A percentile compares a stretch with the other conserved stretches of the same genome.
These are phyloP conservation scores for Embidobia sp. DNA, from an alignment of 2,888 invertebrate species.

Conservation along the genomic window DNA sequence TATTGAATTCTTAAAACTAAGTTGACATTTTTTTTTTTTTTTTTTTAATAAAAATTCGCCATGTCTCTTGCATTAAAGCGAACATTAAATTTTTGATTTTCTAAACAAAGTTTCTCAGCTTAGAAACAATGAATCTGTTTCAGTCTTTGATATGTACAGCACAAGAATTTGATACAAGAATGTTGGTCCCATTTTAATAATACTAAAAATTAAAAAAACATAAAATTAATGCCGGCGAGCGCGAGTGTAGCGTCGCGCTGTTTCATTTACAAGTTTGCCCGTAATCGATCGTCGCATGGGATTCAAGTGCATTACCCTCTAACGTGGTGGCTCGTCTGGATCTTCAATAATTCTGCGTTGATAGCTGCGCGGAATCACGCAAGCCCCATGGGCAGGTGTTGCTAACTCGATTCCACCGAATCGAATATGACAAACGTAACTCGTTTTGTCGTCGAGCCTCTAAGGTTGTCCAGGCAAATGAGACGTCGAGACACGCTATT, in stretches of 20 bases:
- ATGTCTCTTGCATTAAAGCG: no score
- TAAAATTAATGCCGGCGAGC: constrained; percentile 28
- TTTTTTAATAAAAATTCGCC: no score
- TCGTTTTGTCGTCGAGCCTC: constrained; percentile 7
- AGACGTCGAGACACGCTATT: neutral
- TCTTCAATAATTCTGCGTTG: constrained; percentile 74
- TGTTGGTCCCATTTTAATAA: no score
- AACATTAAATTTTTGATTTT: no score
- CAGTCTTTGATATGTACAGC: no score
- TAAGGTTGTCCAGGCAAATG: constrained; percentile 16
- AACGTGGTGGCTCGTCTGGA: constrained; percentile 66
- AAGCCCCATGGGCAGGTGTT: constrained; percentile 71
- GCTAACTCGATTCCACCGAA: constrained; percentile 61
- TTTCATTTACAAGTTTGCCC: constrained; percentile 60
- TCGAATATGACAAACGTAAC: constrained; percentile 44
- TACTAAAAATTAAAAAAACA: constrained; percentile 52
- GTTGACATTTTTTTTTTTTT: no score
- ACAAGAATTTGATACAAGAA: no score
- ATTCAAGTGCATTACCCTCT: constrained; percentile 71
- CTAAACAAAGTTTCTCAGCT: no score
- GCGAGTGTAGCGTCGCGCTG: constrained; percentile 21
- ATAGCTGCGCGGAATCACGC: constrained; percentile 72
- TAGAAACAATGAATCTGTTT: no score
- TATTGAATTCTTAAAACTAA: no score
- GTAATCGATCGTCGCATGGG: constrained; percentile 63